phyloP scores from a whole-genome alignment of 2,113 vertebrate species.

The Lagopus leucura region DNA sequence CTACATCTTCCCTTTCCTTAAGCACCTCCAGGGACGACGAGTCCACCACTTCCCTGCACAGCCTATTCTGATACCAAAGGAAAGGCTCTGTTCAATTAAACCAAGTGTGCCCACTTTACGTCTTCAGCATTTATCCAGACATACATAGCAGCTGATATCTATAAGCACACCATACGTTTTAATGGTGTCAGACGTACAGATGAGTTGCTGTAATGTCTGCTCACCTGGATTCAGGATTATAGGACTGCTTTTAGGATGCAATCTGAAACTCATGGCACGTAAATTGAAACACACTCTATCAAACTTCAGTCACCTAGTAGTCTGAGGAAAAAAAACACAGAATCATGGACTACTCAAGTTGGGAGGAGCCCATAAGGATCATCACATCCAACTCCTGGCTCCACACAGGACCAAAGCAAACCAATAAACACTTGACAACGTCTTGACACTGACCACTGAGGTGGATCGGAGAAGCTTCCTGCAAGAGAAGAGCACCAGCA shows the following conservation, averaged over 20 bases:
- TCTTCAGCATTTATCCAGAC: rapidly evolving
- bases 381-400: no score
- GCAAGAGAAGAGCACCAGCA: not conserved
- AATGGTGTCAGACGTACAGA: not conserved
- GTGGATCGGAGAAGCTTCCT: not conserved
- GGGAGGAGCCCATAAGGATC: no score
- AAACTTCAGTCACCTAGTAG: not conserved
- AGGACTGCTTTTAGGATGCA: not conserved
- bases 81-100: not conserved
- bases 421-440: not conserved
- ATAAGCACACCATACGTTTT: not conserved
- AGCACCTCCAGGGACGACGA: no score
- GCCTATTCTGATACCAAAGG: not conserved
- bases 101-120: not conserved
- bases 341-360: no score
- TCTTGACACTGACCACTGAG: not conserved
- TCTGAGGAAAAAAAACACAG: not conserved
- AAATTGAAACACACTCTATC: not conserved
- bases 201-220: not conserved
- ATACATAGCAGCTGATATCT: not conserved
- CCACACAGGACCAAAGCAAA: not conserved
- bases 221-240: not conserved
- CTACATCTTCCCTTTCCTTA: no score
- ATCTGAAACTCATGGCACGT: not conserved
- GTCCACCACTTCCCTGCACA: no score